Conservation (phyloP, 2,797 vertebrate genomes). For the Cetoscarus ocellatus region DNA sequence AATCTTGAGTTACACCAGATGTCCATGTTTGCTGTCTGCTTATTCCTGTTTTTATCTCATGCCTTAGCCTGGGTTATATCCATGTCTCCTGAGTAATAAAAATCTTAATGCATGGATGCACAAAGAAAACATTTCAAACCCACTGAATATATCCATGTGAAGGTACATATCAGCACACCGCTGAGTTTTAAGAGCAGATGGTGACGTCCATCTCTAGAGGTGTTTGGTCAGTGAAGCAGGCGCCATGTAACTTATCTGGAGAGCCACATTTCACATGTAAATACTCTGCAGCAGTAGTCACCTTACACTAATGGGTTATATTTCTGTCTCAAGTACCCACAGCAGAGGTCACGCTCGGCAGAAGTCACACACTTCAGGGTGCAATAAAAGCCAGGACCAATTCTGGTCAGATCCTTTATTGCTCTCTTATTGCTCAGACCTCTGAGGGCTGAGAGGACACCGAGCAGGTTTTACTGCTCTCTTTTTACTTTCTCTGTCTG, state of each 20-base stretch:
- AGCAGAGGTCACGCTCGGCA: conserved; percentile 21
- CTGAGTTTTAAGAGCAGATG: conserved; percentile 12
- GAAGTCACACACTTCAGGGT: conserved; percentile 28
- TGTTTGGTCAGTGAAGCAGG: not conserved
- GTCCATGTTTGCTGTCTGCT: too few species aligned
- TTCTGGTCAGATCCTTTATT: conserved; percentile 35
- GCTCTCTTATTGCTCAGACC: conserved; percentile 19
- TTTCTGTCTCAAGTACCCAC: conserved; percentile 23
- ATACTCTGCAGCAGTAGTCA: conserved; percentile 14
- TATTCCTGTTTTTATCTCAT: too few species aligned
- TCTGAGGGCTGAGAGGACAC: conserved; percentile 5
- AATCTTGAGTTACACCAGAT: too few species aligned
- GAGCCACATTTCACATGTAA: conserved; percentile 25
- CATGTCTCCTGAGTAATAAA: not conserved
- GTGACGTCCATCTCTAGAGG: conserved; percentile 1
- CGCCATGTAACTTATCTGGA: not conserved
- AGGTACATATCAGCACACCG: not conserved
- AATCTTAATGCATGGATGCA: not conserved
- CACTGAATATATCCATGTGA: not conserved
- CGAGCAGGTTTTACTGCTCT: conserved; percentile 5
- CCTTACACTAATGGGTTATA: conserved; percentile 12
- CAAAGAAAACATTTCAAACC: not conserved
- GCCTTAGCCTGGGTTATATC: too few species aligned
- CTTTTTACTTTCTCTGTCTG: not conserved
- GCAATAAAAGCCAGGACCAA: conserved; percentile 39